A percentile compares a stretch with the other conserved stretches of the same genome.
phyloP scores from a whole-genome alignment of 2,113 vertebrate species.

The Takifugu bimaculatus region DNA sequence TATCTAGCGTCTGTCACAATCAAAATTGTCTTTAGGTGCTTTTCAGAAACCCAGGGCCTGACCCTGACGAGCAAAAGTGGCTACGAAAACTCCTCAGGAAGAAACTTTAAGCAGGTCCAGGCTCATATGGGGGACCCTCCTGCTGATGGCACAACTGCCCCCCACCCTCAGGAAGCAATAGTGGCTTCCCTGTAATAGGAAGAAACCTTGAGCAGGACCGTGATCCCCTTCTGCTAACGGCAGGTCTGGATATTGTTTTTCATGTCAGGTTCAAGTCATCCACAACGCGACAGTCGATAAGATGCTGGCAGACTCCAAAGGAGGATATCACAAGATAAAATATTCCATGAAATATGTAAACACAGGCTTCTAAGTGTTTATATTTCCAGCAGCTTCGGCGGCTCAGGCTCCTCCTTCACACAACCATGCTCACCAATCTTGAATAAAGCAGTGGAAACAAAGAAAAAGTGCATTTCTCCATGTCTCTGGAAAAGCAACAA shows the following conservation, averaged over 20 bases:
- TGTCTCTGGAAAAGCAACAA: background rate
- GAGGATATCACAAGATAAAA: slow-evolving; percentile 34
- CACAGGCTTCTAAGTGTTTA: slow-evolving; percentile 8
- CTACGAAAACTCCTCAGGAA: no score
- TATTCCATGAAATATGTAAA: slow-evolving; percentile 28
- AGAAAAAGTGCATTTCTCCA: background rate
- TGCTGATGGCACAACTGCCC: no score
- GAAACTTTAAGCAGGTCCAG: no score
- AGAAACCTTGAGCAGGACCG: no score
- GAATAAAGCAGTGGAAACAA: slow-evolving; percentile 13
- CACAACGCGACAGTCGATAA: slow-evolving; percentile 31
- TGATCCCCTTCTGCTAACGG: no score
- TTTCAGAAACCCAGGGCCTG: no score
- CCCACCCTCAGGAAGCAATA: no score
- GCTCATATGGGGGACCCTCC: no score
- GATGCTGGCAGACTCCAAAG: slow-evolving; percentile 10
- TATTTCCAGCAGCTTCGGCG: slow-evolving; percentile 21
- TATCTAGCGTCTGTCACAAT: no score
- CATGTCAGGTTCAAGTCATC: slow-evolving; percentile 21
- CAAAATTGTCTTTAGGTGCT: no score
- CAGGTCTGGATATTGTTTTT: slow-evolving; percentile 1
- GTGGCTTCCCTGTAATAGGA: no score
- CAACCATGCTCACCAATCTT: background rate
- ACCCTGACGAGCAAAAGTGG: no score
- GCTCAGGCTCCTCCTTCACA: background rate